Evolutionary conservation across 2,888 invertebrate genomes (phyloP).

Genomic region (Pollenia griseotomentosa): DNA sequence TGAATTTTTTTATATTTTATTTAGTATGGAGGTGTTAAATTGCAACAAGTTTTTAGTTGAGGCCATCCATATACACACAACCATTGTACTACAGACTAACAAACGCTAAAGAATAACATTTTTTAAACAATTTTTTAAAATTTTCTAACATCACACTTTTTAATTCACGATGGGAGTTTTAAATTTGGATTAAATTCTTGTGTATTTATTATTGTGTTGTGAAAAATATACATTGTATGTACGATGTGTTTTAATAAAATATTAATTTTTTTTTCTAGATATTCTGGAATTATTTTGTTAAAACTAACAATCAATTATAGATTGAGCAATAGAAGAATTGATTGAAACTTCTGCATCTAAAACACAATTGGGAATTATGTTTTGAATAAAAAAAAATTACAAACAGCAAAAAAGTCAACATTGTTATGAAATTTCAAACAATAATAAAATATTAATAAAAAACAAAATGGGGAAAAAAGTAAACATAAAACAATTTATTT

Average conservation of each 20-base stretch:
- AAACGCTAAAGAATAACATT: slow-evolving; percentile 19
- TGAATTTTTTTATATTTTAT: slow-evolving; percentile 3
- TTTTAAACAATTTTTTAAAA: not conserved
- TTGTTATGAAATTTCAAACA: slow-evolving; percentile 31
- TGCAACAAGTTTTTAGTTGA: slow-evolving; percentile 60
- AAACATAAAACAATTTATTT: slow-evolving; percentile 19
- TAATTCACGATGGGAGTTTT: slow-evolving; percentile 34
- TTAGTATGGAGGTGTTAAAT: slow-evolving; percentile 68
- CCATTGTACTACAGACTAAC: not conserved
- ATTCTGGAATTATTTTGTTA: slow-evolving; percentile 54
- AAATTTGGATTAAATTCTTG: slow-evolving; percentile 51
- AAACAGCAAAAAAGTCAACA: slow-evolving; percentile 14
- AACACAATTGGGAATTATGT: slow-evolving; percentile 38
- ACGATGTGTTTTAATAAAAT: slow-evolving; percentile 17
- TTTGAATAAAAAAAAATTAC: not conserved
- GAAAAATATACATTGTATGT: not conserved
- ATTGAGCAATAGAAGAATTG: slow-evolving; percentile 34
- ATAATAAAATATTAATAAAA: slow-evolving; percentile 16
- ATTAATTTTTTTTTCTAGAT: slow-evolving; percentile 15
- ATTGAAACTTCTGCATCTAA: slow-evolving; percentile 44
- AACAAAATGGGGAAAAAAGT: not conserved
- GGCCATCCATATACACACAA: not conserved
- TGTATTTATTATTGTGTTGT: not conserved
- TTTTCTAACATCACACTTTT: slow-evolving; percentile 1
- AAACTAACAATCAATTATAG: slow-evolving; percentile 64